Percentiles rank a stretch among this genome's conserved stretches.
Conservation (phyloP, 92 coral and sea anemone species). For the Virgularia gustaviana region DNA sequence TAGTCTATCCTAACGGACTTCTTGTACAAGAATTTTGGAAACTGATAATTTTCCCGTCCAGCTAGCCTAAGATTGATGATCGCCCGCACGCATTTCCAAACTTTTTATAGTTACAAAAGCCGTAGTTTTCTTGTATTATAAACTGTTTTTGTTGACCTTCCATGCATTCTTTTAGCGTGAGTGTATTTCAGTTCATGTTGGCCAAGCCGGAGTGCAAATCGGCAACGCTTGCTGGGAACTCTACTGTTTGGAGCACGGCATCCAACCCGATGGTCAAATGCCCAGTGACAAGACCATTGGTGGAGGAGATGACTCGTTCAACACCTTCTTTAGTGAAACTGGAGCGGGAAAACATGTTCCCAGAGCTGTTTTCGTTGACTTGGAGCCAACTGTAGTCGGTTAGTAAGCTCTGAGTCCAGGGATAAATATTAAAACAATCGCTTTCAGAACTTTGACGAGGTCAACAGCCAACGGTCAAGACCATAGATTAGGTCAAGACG, state of each 20-base stretch:
- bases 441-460: background rate
- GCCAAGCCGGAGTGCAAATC: conserved; percentile 95
- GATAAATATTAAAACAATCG: no score
- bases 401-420: no score
- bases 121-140: no score
- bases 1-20: background rate
- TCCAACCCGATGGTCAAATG: conserved; percentile 92
- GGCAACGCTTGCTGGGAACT: conserved; percentile 98
- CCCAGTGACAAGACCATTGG: conserved; percentile 73
- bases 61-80: background rate
- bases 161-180: conserved; percentile 64
- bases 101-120: no score
- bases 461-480: no score
- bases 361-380: conserved; percentile 90
- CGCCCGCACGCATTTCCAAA: background rate
- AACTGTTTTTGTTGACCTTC: background rate
- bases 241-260: conserved; percentile 95
- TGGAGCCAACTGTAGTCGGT: conserved; percentile 97
- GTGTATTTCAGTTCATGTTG: conserved; percentile 93
- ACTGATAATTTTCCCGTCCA: background rate
- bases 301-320: conserved; percentile 93
- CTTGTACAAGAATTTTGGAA: background rate
- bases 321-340: conserved; percentile 95
- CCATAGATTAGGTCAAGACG: no score
- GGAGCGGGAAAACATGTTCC: conserved; percentile 97